Evolutionary conservation across 2,113 vertebrate genomes (phyloP), one percentile per base, ranked within the genome.

Genomic region (Anser cygnoides): DNA sequence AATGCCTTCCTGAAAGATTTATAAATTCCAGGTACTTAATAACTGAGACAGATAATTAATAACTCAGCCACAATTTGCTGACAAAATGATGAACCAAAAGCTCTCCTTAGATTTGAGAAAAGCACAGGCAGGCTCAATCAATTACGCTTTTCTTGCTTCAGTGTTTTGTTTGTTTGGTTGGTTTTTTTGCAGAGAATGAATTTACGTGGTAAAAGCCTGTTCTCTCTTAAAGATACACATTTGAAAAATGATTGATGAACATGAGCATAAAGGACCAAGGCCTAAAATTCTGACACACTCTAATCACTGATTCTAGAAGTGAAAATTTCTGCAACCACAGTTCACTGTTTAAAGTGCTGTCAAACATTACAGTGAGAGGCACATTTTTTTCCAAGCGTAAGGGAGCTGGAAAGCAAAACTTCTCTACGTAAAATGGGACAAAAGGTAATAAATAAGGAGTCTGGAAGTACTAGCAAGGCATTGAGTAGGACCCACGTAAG

Each of bases 11-110:
- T 73, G 79, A 61, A 86, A 92, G 94, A 94, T 90, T 96, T 95
- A 94, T 57, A 92, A 61, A 87, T 95, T 95, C 89, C 68, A 93
- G 95, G 87, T 96, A 93, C 89, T 96, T 90, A 95, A 90, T 80
- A 96, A 91, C 84, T 71, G 65, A 93, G 92, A 91, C 39, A 87
- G 84, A 79, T 73, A 91, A 95, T 96, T 94, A 97, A 94, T 93
- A 97, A 95, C 85, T 92, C 58, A 33, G 57, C 46, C 59, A 57
- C 71, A 95, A 93, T 76, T 91, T 96, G 83, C 89, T 96, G 90
- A 96, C 66, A 96, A 96, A 80, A 84, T 54, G 44, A 84, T 91
- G 78, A 94, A 81, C 57, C 50, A 63, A 93, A 65, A 68, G 13
- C 73, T 84, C 46, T 89, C 58, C 78, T 93, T 83, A 74, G 39